phyloP scores from a whole-genome alignment of 2,888 invertebrate species.

The Disparrhopalites patrizii region DNA sequence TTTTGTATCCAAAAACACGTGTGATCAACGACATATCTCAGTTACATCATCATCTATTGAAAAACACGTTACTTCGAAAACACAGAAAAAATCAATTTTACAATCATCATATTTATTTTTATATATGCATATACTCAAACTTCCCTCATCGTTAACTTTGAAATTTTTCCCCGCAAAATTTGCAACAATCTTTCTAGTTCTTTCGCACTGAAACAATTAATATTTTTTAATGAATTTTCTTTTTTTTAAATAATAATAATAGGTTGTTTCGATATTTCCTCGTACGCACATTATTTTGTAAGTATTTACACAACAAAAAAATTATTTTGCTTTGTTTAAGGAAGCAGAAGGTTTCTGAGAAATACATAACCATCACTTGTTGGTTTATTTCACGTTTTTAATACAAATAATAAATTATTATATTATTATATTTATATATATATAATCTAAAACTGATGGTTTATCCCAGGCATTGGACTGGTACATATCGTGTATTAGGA shows the following conservation, averaged over 20 bases:
- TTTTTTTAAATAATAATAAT: neutral
- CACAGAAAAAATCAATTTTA: neutral
- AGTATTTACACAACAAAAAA: too few relatives aligned
- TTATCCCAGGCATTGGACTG: too few relatives aligned
- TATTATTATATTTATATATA: neutral
- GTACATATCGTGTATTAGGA: neutral
- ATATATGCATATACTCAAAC: too few relatives aligned
- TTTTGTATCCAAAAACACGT: constrained; percentile 11
- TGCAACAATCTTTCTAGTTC: neutral
- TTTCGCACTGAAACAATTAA: neutral
- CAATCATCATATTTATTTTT: neutral
- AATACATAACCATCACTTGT: too few relatives aligned
- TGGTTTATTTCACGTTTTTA: constrained; percentile 1
- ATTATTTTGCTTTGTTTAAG: too few relatives aligned
- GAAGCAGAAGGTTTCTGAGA: too few relatives aligned
- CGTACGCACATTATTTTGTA: neutral
- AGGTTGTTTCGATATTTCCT: too few relatives aligned
- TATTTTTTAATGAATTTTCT: neutral
- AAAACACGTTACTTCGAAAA: constrained; percentile 3
- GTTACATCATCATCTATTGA: constrained; percentile 9
- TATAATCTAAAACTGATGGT: neutral
- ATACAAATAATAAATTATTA: neutral
- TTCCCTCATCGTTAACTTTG: neutral
- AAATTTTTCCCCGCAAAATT: constrained; percentile 1
- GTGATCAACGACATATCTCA: constrained; percentile 12